Conservation (phyloP, 2,113 vertebrate genomes). For the Perca schrenkii region DNA sequence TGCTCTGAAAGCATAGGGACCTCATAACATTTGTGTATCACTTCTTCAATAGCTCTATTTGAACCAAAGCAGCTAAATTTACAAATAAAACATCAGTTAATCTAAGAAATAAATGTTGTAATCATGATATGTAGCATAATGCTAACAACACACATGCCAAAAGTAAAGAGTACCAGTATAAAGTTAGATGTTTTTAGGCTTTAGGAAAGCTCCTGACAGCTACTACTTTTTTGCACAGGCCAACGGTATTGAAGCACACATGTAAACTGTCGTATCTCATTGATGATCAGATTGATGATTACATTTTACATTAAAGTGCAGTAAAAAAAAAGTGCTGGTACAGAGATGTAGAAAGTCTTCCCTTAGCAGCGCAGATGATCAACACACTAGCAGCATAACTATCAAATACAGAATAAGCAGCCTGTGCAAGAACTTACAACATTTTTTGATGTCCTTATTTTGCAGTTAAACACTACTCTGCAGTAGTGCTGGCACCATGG, state of each 20-base stretch:
- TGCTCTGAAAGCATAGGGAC: not conserved
- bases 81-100: not conserved
- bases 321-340: not conserved
- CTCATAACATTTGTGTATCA: not conserved
- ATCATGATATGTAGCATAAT: not conserved
- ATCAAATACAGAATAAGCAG: not conserved
- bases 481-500: not conserved
- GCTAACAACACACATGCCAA: not conserved
- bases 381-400: not conserved
- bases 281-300: not conserved
- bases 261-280: not conserved
- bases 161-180: not conserved
- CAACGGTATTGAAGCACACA: not conserved
- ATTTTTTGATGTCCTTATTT: not conserved
- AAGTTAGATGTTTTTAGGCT: not conserved
- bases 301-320: constrained; percentile 3
- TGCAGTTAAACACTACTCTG: not conserved
- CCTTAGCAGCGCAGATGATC: not conserved
- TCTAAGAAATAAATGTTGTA: not conserved
- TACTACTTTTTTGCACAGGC: not conserved
- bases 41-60: not conserved
- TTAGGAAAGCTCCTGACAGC: not conserved
- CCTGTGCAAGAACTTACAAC: not conserved
- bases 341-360: not conserved
- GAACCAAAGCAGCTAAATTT: not conserved